These are phyloP conservation scores for Aphelocoma coerulescens DNA, from an alignment of 2,113 vertebrate genomes.

Conservation along the genomic window DNA sequence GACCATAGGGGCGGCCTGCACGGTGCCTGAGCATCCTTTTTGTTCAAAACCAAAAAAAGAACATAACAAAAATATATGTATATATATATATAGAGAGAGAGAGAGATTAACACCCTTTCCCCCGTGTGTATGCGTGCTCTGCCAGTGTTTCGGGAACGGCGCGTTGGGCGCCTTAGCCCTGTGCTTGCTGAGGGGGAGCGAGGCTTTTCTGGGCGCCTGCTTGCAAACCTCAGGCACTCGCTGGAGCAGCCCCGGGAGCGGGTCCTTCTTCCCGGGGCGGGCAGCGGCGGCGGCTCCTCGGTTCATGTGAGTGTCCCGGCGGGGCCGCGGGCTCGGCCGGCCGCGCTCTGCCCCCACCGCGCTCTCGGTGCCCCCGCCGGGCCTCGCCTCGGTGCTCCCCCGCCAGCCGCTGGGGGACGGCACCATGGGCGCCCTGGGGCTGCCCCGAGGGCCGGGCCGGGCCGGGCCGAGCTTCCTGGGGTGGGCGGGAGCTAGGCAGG, in stretches of 20 bases:
- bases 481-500: neutral
- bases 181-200: rapidly evolving
- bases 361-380: neutral
- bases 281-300: neutral
- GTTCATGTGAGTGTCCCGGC: conserved; percentile 31
- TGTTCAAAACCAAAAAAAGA: too few relatives aligned
- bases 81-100: too few relatives aligned
- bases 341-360: rapidly evolving
- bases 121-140: rapidly evolving
- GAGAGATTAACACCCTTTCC: rapidly evolving
- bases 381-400: neutral
- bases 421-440: too few relatives aligned
- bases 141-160: rapidly evolving
- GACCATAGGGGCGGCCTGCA: rapidly evolving
- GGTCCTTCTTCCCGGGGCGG: neutral
- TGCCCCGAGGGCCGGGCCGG: neutral
- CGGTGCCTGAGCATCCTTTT: neutral
- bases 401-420: neutral
- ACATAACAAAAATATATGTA: too few relatives aligned
- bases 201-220: rapidly evolving
- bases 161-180: rapidly evolving
- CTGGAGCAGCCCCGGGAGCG: rapidly evolving
- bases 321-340: neutral
- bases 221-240: neutral
- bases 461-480: neutral